Evolutionary conservation across 2,888 invertebrate species (phyloP).

Genomic region (Drosophila greeni): DNA sequence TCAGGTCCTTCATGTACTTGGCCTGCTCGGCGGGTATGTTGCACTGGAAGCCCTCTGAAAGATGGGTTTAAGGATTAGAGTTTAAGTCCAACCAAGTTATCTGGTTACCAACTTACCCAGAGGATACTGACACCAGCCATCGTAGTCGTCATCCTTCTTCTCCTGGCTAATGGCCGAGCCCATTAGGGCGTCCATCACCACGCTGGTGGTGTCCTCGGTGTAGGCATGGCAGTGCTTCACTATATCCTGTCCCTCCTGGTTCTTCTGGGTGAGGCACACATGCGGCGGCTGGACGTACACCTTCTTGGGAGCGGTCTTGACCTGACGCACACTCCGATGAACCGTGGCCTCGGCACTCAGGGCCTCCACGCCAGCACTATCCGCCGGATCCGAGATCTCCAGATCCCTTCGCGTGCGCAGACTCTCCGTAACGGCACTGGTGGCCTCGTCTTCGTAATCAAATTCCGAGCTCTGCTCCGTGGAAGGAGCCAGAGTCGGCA

Average conservation of each 20-base stretch:
- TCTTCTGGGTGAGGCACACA: slow-evolving; percentile 80
- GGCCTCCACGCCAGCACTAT: slow-evolving; percentile 64
- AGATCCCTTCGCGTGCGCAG: slow-evolving; percentile 53
- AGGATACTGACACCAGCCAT: slow-evolving; percentile 85
- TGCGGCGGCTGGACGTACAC: slow-evolving; percentile 81
- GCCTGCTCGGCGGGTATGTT: slow-evolving; percentile 81
- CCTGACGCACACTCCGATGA: slow-evolving; percentile 52
- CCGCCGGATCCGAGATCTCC: slow-evolving; percentile 43
- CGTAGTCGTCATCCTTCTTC: slow-evolving; percentile 76
- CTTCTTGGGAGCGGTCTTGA: slow-evolving; percentile 60
- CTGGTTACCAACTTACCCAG: slow-evolving; percentile 79
- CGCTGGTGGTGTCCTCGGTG: slow-evolving; percentile 80
- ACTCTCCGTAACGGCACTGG: slow-evolving; percentile 74
- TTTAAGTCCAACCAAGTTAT: too few relatives aligned
- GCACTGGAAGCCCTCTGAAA: slow-evolving; percentile 81
- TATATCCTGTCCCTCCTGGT: slow-evolving; percentile 55
- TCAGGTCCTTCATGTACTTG: slow-evolving; percentile 77
- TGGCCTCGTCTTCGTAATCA: slow-evolving; percentile 78
- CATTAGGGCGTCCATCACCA: slow-evolving; percentile 81
- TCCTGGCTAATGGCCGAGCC: slow-evolving; percentile 78
- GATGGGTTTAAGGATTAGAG: too few relatives aligned
- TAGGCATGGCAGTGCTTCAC: slow-evolving; percentile 82
- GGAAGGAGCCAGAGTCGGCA: slow-evolving; percentile 71
- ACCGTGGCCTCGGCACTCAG: slow-evolving; percentile 58
- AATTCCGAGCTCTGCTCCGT: slow-evolving; percentile 78